Evolutionary conservation across 2,888 invertebrate genomes (phyloP).

Genomic region (Lordiphosa andalusiaca): DNA sequence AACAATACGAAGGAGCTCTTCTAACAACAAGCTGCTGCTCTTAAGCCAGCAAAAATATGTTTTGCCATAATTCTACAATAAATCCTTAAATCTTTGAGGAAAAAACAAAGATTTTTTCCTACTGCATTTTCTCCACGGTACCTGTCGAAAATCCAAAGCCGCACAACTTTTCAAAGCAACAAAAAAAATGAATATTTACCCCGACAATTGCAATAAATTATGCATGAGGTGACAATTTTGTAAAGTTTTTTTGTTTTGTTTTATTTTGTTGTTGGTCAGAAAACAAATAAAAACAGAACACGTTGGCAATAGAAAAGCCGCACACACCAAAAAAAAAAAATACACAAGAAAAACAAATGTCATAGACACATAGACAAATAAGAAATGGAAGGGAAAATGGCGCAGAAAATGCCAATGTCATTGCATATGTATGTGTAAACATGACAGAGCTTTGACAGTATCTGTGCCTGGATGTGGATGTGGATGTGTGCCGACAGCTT

Average conservation of each 20-base stretch:
- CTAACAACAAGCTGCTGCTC: too few relatives aligned
- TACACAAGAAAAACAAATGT: conserved; percentile 43
- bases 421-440: conserved; percentile 37
- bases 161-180: conserved; percentile 33
- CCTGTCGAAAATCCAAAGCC: conserved; percentile 5
- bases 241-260: conserved; percentile 25
- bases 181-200: conserved; percentile 60
- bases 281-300: conserved; percentile 36
- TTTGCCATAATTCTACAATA: too few relatives aligned
- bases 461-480: conserved; percentile 1
- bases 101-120: too few relatives aligned
- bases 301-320: conserved; percentile 52
- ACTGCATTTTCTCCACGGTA: neutral
- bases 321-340: conserved; percentile 19
- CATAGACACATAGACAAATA: conserved; percentile 44
- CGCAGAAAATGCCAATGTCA: conserved; percentile 55
- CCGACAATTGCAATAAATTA: conserved; percentile 66
- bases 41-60: too few relatives aligned
- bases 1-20: too few relatives aligned
- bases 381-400: conserved; percentile 49
- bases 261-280: conserved; percentile 17
- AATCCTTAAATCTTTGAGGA: too few relatives aligned
- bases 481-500: conserved; percentile 16
- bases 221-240: conserved; percentile 69
- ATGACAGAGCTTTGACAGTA: conserved; percentile 14